Base-by-base conservation (phyloP, 1,140 invertebrate species). In the Scaptomyza montana region DNA sequence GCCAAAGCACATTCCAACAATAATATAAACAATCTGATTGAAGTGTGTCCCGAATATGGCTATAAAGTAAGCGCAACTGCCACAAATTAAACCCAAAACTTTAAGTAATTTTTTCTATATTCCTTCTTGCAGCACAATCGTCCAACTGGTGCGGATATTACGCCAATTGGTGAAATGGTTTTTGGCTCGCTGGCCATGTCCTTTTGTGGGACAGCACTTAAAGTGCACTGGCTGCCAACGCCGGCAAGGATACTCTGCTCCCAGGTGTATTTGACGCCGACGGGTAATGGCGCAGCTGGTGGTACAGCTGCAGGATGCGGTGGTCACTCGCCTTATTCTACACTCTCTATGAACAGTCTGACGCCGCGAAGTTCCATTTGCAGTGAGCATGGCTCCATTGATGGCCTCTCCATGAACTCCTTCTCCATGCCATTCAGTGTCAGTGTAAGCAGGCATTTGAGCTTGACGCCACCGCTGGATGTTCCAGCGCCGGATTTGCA, bases 121-220 rank as follows among this genome's bases (percentile, higher is more conserved):
- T n/a, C n/a, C 33, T 10, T 8, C 21, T 60, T 86, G 9, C 82
- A 95, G 94, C 94, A 94, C 80, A 93, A 93, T 82, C 94, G 93
- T 54, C 93, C 95, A 76, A 92, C 94, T 72, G 93, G 94, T 49
- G 49, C 82, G n/a, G 97, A 98, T 92, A 94, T 95, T 12, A 94
- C 94, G 64, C 93, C 95, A 36, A 92, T 98, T 74, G 96, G 96
- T 74, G 97, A 98, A 94, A 96, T 98, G 95, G 95, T 98, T 77
- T 98, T 98, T 92, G 97, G 97, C 3, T 95, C 96, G 3, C 96
- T 97, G 30, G 95, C 96, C 0, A 96, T 98, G 95, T 96, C 96
- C 67, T 97, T 95, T 92, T 95, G 95, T 82, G 97, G 96, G 49
- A 94, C 96, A 6, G 95, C 96, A n/a, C 93, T 97, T 39, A 98